Evolutionary conservation across 2,888 invertebrate genomes (phyloP).

Genomic region (Cabera pusaria): DNA sequence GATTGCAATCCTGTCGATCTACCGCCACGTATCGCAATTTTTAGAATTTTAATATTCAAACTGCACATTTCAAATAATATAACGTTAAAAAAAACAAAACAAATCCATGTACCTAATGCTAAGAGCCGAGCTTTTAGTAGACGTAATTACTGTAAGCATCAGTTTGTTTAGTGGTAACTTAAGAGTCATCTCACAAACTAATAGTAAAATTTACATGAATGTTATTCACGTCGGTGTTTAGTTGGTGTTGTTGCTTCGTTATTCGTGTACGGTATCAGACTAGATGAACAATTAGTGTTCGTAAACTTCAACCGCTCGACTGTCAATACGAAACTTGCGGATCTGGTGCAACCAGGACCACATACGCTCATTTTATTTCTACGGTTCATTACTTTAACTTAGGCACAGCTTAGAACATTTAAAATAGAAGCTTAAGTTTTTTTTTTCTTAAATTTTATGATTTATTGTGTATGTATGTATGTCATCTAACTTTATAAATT

Average conservation of each 20-base stretch:
- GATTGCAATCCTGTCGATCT: too few relatives aligned
- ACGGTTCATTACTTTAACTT: too few relatives aligned
- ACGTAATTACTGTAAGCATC: conserved; percentile 42
- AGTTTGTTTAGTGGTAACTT: conserved; percentile 34
- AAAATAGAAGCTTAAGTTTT: too few relatives aligned
- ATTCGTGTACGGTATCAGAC: conserved; percentile 56
- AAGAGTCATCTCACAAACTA: conserved; percentile 47
- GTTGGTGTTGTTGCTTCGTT: conserved; percentile 77
- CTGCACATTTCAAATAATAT: conserved; percentile 51
- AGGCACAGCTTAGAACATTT: too few relatives aligned
- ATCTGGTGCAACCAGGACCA: conserved; percentile 46
- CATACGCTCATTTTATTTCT: too few relatives aligned
- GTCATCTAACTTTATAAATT: too few relatives aligned
- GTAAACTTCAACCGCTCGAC: conserved; percentile 47
- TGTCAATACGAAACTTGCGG: conserved; percentile 47
- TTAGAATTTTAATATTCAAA: conserved; percentile 38
- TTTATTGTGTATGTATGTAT: too few relatives aligned
- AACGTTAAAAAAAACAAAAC: conserved; percentile 36
- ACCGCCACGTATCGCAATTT: conserved; percentile 29
- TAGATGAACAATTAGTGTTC: conserved; percentile 65
- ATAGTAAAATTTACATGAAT: conserved; percentile 22
- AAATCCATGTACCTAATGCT: conserved; percentile 40
- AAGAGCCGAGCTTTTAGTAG: conserved; percentile 57
- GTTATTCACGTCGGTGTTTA: conserved; percentile 65
- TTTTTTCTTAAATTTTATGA: too few relatives aligned